Evolutionary conservation across 1,140 invertebrate genomes (phyloP), one percentile per base, ranked within the genome.

Genomic region (Hyles vespertilio): DNA sequence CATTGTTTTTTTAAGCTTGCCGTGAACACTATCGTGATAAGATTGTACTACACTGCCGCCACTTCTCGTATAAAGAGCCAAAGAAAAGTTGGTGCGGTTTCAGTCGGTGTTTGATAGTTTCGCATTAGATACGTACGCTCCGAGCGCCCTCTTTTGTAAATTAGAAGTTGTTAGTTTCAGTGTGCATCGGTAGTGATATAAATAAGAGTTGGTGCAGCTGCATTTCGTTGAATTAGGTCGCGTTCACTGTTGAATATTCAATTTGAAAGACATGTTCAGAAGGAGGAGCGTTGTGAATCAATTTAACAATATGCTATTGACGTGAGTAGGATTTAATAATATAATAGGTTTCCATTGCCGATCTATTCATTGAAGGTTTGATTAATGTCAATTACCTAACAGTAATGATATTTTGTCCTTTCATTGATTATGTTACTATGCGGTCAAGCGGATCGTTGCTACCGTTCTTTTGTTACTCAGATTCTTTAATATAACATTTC

Each of bases 271-370:
- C 52, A 83, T 81, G 76, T 78, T 83, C 59, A 80, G 74, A 59
- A 83, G 73, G 56, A 74, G 74, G 55, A 85, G 79, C 66, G 68
- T 85, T 44, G 53, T 85, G n/a, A 58, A 72, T 36, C 79, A 84
- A 56, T 68, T 81, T 57, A 74, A 73, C 59, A 77, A 63, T 54
- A 63, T 77, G 33, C 59, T 83, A 45, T 65, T 47, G 46, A 33
- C 72, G 84, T 87, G 67, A 84, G 82, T 87, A 64, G 36, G 8
- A 5, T 40, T 40, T 40, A 40, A 5, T 5, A 40, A 40, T 40
- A 8, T 8, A 40, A 40, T 40, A 40, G 36, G 36, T 40, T 40
- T 40, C 8, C 36, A 40, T 40, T 40, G 8, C 4, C 36, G 36
- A 5, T 40, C 8, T 40, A 40, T 40, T 40, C 5, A 8, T 40